phyloP scores from a whole-genome alignment of 2,113 vertebrate genomes.

The Bos javanicus region DNA sequence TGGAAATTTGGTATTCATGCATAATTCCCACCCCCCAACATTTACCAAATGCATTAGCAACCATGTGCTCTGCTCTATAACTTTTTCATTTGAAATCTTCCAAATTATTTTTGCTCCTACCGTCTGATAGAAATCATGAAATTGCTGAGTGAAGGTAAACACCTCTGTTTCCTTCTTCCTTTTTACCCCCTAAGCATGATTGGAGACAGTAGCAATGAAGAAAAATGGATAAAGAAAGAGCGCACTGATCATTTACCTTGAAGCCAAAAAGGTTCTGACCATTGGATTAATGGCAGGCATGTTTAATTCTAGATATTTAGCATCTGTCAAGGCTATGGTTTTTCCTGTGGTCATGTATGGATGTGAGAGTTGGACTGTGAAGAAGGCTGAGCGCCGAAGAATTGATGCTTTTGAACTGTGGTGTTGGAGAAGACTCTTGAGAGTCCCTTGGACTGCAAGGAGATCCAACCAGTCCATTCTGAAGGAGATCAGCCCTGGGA shows the following conservation, averaged over 20 bases:
- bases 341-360: no score
- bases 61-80: conserved; percentile 67
- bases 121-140: conserved; percentile 75
- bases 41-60: conserved; percentile 78
- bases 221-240: conserved; percentile 28
- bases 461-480: no score
- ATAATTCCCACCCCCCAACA: conserved; percentile 60
- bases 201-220: not conserved
- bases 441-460: no score
- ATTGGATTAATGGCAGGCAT: conserved; percentile 76
- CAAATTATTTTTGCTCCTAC: conserved; percentile 69
- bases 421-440: no score
- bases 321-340: conserved; percentile 50
- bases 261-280: conserved; percentile 78
- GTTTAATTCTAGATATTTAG: conserved; percentile 84
- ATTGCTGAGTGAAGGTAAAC: conserved; percentile 82
- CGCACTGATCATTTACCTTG: conserved; percentile 77
- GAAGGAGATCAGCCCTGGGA: no score
- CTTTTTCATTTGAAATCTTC: conserved; percentile 76
- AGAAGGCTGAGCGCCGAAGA: no score
- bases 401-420: no score
- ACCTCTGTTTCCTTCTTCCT: conserved; percentile 43
- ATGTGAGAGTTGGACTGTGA: no score
- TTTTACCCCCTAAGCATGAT: not conserved
- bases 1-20: conserved; percentile 72